Evolutionary conservation across 2,888 invertebrate genomes (phyloP).

Genomic region (Trimorus sp.): DNA sequence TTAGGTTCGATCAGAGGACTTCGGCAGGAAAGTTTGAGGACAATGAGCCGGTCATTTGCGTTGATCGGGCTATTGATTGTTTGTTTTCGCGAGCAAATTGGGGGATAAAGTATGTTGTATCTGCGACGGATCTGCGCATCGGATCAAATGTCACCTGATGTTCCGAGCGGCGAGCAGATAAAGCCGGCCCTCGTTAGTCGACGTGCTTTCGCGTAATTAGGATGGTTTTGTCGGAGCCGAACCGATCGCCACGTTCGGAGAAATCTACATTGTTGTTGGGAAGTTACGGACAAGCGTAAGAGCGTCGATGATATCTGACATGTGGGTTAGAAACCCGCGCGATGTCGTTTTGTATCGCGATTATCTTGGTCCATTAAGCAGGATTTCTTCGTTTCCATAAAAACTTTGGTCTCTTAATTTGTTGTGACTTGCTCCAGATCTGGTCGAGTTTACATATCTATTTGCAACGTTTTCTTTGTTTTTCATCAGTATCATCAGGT

Average conservation of each 20-base stretch:
- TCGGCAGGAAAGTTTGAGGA: neutral
- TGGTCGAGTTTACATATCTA: too few relatives aligned
- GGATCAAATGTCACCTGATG: constrained; percentile 40
- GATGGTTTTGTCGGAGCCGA: constrained; percentile 19
- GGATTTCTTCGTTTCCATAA: too few relatives aligned
- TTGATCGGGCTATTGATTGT: constrained; percentile 18
- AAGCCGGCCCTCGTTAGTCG: constrained; percentile 10
- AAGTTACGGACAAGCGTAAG: neutral
- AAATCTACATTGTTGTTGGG: constrained; percentile 15
- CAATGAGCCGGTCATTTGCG: constrained; percentile 15
- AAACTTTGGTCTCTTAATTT: too few relatives aligned
- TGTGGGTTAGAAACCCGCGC: too few relatives aligned
- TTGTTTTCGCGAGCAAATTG: constrained; percentile 22
- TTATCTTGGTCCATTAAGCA: too few relatives aligned
- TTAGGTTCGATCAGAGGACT: too few relatives aligned
- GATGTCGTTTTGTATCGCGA: too few relatives aligned
- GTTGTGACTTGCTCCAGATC: too few relatives aligned
- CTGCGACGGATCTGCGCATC: constrained; percentile 16
- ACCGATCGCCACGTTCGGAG: neutral
- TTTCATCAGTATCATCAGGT: too few relatives aligned
- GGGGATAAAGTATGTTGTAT: constrained; percentile 40
- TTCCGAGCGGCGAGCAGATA: constrained; percentile 20
- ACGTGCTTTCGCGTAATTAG: constrained; percentile 28
- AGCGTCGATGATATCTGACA: too few relatives aligned
- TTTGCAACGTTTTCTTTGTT: too few relatives aligned